Percentiles rank a stretch among this genome's conserved stretches.
These are phyloP conservation scores for Sogatella furcifera DNA, from an alignment of 1,140 invertebrate genomes.

Conservation along the genomic window DNA sequence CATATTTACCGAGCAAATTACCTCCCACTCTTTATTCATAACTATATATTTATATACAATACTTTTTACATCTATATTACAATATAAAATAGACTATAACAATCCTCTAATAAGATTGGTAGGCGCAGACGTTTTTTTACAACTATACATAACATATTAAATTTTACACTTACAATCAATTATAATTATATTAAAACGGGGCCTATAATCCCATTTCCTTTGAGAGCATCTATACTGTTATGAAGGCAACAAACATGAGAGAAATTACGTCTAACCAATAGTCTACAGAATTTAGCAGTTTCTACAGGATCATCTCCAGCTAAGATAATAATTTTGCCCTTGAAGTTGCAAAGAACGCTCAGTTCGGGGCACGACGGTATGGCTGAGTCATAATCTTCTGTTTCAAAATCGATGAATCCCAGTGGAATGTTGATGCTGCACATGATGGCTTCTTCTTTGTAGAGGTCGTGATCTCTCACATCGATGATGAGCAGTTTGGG, in stretches of 20 bases:
- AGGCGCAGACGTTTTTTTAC: too few species aligned
- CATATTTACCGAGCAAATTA: too few species aligned
- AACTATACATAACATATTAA: too few species aligned
- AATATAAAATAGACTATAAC: too few species aligned
- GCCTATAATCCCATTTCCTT: neutral
- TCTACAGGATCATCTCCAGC: constrained; percentile 43
- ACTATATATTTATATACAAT: too few species aligned
- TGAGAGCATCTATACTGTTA: constrained; percentile 53
- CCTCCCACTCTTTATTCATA: too few species aligned
- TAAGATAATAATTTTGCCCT: constrained; percentile 61
- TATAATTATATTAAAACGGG: neutral
- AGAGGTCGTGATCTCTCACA: constrained; percentile 59
- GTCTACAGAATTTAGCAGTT: constrained; percentile 60
- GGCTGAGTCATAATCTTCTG: constrained; percentile 9
- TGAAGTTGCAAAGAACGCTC: constrained; percentile 41
- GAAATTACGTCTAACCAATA: constrained; percentile 52
- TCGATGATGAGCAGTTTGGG: constrained; percentile 63
- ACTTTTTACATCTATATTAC: too few species aligned
- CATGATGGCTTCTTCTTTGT: constrained; percentile 57
- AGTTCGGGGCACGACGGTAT: constrained; percentile 45
- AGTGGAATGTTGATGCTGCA: constrained; percentile 81
- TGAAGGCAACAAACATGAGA: constrained; percentile 57
- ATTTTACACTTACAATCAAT: too few species aligned
- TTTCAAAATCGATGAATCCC: constrained; percentile 45
- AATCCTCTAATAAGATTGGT: too few species aligned